Evolutionary conservation across 1,140 invertebrate genomes (phyloP), one percentile per base, ranked within the genome.

Genomic region (Brachionus rubens): DNA sequence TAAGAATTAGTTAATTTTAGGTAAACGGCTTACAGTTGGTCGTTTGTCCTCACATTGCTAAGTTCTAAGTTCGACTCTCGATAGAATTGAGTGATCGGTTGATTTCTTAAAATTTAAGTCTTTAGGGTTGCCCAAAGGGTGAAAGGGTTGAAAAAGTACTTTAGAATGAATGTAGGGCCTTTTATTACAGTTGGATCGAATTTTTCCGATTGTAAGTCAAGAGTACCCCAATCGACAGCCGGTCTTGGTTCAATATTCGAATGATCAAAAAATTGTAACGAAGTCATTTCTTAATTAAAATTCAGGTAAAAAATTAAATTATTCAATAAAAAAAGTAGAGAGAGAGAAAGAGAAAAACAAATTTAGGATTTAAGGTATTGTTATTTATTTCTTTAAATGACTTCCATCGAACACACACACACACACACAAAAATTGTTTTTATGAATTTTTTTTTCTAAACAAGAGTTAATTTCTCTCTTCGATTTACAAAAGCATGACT

Each of bases 11-110:
- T n/a, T n/a, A n/a, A n/a, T n/a, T n/a, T n/a, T n/a, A n/a, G n/a
- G n/a, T n/a, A n/a, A n/a, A n/a, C n/a, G n/a, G n/a, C 16, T 70
- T 70, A 70, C 68, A 72, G 46, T 24, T 72, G 68, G n/a, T 72
- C 68, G 41, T 72, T 72, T 28, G 68, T 50, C 14, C 68, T 48
- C 5, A 72, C 68, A 72, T 72, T 72, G 28, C 68, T 72, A 10
- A 72, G 24, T 16, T 72, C 68, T 33, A 72, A 12, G 10, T 48
- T 50, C 3, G 46, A 50, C 50, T 72, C 68, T 10, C 46, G 43
- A 26, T 72, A 72, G 16, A 50, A 72, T 50, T 72, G 68, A 72
- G 46, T 72, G 1, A 72, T 50, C 3, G 68, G 68, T 33, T 72
- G 68, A 41, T 72, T 72, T 33, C 68, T 72, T 12, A 16, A 14